Percentiles rank a stretch among this genome's conserved stretches.
phyloP scores from a whole-genome alignment of 2,888 invertebrate species.

The Tiphia femorata region DNA sequence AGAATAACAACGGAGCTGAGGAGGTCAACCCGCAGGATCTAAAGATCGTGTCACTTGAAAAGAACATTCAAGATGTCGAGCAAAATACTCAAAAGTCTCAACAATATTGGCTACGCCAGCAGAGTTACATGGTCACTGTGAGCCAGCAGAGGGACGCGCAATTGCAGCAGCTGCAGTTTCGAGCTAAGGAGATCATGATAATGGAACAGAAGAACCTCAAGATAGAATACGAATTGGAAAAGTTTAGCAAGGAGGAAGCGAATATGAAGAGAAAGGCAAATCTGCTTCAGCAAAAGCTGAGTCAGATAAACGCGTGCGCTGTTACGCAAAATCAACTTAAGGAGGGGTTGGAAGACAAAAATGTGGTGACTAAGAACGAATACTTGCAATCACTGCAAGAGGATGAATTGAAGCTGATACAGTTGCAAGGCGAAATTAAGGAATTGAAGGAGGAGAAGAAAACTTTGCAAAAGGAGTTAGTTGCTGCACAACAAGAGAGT shows the following conservation, averaged over 20 bases:
- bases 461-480: conserved; percentile 75
- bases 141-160: conserved; percentile 79
- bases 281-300: conserved; percentile 74
- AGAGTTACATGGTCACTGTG: conserved; percentile 79
- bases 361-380: conserved; percentile 71
- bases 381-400: conserved; percentile 73
- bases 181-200: conserved; percentile 77
- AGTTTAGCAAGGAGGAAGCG: conserved; percentile 72
- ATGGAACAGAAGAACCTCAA: conserved; percentile 83
- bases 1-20: conserved; percentile 55
- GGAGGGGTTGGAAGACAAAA: conserved; percentile 72
- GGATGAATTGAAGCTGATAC: conserved; percentile 77
- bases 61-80: conserved; percentile 74
- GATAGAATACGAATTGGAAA: conserved; percentile 76
- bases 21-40: conserved; percentile 73
- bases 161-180: conserved; percentile 77
- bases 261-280: conserved; percentile 75
- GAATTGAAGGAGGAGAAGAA: conserved; percentile 78
- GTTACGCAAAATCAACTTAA: conserved; percentile 72
- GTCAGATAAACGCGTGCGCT: conserved; percentile 66
- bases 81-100: conserved; percentile 77
- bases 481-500: conserved; percentile 76
- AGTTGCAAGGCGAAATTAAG: conserved; percentile 78
- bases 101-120: conserved; percentile 82
- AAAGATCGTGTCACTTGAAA: conserved; percentile 77